Evolutionary conservation across 2,888 invertebrate species (phyloP).

Genomic region (Helleia helle): DNA sequence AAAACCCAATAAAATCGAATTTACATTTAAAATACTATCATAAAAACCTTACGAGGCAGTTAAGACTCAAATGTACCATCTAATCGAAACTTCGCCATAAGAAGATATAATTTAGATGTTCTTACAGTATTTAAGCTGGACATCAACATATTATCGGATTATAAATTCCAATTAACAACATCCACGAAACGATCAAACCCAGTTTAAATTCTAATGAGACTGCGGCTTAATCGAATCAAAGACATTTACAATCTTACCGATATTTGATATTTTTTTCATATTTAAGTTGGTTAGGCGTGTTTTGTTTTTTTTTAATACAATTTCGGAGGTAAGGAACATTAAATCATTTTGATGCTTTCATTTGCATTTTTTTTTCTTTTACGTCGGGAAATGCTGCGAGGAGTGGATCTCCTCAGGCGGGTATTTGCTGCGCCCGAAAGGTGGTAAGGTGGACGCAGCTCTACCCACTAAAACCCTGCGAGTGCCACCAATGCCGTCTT

Average conservation of each 20-base stretch:
- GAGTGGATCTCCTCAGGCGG: too few relatives aligned
- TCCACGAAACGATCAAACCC: background rate
- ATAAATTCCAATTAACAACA: background rate
- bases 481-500: too few relatives aligned
- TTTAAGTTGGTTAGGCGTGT: background rate
- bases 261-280: background rate
- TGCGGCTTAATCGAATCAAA: background rate
- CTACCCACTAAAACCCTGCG: too few relatives aligned
- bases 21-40: background rate
- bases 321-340: too few relatives aligned
- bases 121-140: background rate
- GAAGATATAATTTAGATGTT: background rate
- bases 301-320: background rate
- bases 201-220: too few relatives aligned
- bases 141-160: background rate
- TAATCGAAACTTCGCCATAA: background rate
- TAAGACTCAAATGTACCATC: background rate
- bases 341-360: too few relatives aligned
- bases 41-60: background rate
- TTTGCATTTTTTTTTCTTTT: too few relatives aligned
- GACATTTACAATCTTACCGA: background rate
- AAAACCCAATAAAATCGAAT: background rate
- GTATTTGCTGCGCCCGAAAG: too few relatives aligned
- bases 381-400: too few relatives aligned
- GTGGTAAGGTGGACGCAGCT: too few relatives aligned